Conservation (phyloP, 2,797 vertebrate genomes). For the Girardinus metallicus region DNA sequence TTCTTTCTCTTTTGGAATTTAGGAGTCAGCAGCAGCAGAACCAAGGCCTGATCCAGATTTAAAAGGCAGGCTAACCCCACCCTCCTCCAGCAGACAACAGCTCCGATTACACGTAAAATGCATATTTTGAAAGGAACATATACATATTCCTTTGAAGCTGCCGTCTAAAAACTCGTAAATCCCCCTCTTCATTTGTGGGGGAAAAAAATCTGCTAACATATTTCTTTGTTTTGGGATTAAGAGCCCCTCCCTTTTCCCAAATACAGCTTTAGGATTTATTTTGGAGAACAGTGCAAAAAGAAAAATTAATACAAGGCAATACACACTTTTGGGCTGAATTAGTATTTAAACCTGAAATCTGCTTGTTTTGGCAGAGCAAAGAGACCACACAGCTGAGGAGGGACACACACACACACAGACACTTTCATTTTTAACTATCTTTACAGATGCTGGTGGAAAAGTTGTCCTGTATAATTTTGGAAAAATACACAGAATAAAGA, state of each 20-base stretch:
- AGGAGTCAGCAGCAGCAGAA: conserved; percentile 20
- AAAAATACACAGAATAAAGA: conserved; percentile 36
- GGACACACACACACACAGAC: conserved; percentile 1
- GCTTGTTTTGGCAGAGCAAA: conserved; percentile 15
- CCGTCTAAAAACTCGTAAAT: conserved; percentile 62
- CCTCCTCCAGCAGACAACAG: conserved; percentile 49
- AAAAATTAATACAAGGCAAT: conserved; percentile 30
- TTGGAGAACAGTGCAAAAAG: conserved; percentile 30
- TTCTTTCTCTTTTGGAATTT: not conserved
- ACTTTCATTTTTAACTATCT: conserved; percentile 43
- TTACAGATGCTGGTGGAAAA: conserved; percentile 55
- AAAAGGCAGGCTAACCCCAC: conserved; percentile 42
- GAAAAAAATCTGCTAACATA: conserved; percentile 54
- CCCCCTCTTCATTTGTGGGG: conserved; percentile 51
- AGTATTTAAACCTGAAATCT: conserved; percentile 36
- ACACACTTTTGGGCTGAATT: conserved; percentile 24
- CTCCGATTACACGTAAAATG: conserved; percentile 63
- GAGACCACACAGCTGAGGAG: conserved; percentile 20
- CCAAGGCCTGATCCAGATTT: conserved; percentile 44
- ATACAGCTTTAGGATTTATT: conserved; percentile 27
- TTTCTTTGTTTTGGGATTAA: conserved; percentile 55
- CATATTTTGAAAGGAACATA: conserved; percentile 61
- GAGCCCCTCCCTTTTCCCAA: not conserved
- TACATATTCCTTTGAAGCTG: conserved; percentile 75
- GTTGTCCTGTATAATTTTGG: conserved; percentile 40